Evolutionary conservation across 2,797 vertebrate genomes (phyloP).

Genomic region (Sardinella longiceps): DNA sequence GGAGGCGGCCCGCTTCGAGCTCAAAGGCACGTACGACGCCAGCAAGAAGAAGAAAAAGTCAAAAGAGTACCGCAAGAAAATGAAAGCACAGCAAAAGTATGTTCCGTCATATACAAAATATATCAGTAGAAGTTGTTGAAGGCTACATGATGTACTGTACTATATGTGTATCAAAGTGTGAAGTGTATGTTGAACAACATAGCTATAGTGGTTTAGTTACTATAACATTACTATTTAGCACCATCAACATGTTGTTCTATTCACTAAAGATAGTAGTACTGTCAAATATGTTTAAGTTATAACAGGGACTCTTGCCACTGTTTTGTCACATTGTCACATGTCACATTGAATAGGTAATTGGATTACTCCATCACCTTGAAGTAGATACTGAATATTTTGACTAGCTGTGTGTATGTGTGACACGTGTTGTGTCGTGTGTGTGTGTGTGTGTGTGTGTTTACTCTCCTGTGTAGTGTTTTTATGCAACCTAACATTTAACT

Average conservation of each 20-base stretch:
- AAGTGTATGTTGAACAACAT: neutral
- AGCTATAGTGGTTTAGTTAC: neutral
- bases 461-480: neutral
- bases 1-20: conserved; percentile 89
- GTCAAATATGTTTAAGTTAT: too few relatives aligned
- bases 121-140: too few relatives aligned
- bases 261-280: too few relatives aligned
- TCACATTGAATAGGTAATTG: too few relatives aligned
- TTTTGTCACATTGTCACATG: too few relatives aligned
- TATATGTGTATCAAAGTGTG: neutral
- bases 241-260: neutral
- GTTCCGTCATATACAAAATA: neutral
- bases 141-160: too few relatives aligned
- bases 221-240: too few relatives aligned
- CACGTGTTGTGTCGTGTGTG: too few relatives aligned
- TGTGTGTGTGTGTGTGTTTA: neutral
- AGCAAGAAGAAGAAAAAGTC: conserved; percentile 95
- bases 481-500: neutral
- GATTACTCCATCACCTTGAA: too few relatives aligned
- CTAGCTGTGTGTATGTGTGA: neutral
- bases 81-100: conserved; percentile 93
- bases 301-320: too few relatives aligned
- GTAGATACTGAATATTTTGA: too few relatives aligned
- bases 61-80: conserved; percentile 92
- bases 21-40: conserved; percentile 93